These are phyloP conservation scores for Cyclargus thomasi DNA, from an alignment of 1,140 invertebrate species.

Conservation along the genomic window DNA sequence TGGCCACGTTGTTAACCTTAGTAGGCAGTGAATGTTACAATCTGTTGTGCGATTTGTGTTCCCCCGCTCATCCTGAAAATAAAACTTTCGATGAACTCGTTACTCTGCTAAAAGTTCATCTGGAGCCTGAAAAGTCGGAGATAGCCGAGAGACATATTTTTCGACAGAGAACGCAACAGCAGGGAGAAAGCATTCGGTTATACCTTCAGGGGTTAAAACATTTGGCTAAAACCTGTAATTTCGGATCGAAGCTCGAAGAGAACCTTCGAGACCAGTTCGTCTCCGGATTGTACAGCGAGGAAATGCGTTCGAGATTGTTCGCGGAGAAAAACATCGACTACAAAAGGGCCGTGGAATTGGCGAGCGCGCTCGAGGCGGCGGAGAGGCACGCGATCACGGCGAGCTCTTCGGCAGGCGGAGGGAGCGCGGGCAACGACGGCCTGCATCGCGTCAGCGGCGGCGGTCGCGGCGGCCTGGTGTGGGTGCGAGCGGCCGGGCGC, in stretches of 20 bases:
- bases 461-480: not conserved
- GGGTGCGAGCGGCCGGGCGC: conserved; percentile 3
- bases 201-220: conserved; percentile 36
- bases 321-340: conserved; percentile 26
- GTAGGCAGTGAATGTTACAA: conserved; percentile 31
- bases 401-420: not conserved
- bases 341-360: conserved; percentile 26
- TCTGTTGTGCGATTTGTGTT: conserved; percentile 34
- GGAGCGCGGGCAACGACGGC: conserved; percentile 3
- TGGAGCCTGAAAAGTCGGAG: conserved; percentile 31
- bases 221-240: conserved; percentile 36
- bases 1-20: conserved; percentile 30
- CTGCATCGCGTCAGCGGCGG: conserved; percentile 19
- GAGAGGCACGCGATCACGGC: conserved; percentile 19
- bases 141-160: conserved; percentile 41
- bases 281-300: conserved; percentile 28
- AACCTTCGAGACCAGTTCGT: conserved; percentile 35
- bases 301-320: conserved; percentile 33
- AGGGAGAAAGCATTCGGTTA: conserved; percentile 26
- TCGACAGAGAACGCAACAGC: conserved; percentile 34
- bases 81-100: conserved; percentile 31
- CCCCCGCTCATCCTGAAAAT: conserved; percentile 22
- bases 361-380: conserved; percentile 28
- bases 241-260: conserved; percentile 25
- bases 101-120: conserved; percentile 35